Conservation (phyloP, 2,113 vertebrate genomes). For the Sturnira hondurensis region DNA sequence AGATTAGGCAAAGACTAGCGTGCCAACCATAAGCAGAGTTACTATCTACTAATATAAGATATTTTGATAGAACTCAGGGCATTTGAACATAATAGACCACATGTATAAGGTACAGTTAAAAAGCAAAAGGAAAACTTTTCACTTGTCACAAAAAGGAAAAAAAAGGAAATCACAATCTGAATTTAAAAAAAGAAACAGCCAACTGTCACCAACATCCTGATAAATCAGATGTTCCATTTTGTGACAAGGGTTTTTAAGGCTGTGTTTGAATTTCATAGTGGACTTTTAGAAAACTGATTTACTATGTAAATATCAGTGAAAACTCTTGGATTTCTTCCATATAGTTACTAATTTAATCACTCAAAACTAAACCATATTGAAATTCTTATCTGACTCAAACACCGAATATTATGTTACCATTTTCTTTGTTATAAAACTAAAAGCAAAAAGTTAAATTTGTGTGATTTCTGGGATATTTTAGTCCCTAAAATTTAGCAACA, state of each 20-base stretch:
- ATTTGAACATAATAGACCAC: neutral
- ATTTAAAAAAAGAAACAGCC: neutral
- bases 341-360: neutral
- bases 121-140: neutral
- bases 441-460: neutral
- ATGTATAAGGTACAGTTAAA: neutral
- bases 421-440: neutral
- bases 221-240: neutral
- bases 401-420: neutral
- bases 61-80: neutral
- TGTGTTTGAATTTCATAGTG: neutral
- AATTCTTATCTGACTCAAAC: neutral
- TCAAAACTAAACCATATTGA: neutral
- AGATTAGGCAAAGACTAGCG: neutral
- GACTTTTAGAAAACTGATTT: neutral
- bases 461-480: neutral
- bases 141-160: neutral
- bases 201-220: neutral
- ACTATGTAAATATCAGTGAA: neutral
- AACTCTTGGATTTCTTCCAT: neutral
- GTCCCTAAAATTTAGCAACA: neutral
- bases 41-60: neutral
- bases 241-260: neutral
- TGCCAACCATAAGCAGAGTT: neutral
- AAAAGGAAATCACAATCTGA: neutral